Conservation (phyloP, 2,113 vertebrate species). For the Romanogobio albipinnatus region DNA sequence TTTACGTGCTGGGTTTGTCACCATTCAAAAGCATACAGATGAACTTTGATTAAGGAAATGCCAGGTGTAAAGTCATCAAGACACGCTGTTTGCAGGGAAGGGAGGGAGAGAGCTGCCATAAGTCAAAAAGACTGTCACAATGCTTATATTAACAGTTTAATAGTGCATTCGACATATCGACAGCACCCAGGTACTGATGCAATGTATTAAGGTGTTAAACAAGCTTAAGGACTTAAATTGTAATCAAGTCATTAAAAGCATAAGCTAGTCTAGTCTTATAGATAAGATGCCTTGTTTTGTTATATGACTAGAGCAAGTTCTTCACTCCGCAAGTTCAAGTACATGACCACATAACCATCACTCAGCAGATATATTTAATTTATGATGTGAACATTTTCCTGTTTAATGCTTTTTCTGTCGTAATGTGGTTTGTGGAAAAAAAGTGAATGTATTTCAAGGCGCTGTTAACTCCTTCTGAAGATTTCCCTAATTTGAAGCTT, state of each 20-base stretch:
- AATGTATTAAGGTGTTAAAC: slow-evolving; percentile 10
- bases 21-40: slow-evolving; percentile 36
- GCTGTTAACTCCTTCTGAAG: neutral
- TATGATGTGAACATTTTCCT: neutral
- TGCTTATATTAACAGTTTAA: too few species aligned
- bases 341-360: slow-evolving; percentile 7
- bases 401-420: neutral
- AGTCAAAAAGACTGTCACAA: neutral
- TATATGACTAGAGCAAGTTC: neutral
- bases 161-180: neutral
- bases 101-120: neutral
- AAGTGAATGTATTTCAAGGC: neutral
- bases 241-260: neutral
- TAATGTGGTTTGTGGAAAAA: neutral
- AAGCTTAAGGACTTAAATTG: neutral
- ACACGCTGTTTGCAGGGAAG: neutral
- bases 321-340: neutral
- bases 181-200: neutral
- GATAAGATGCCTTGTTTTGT: neutral
- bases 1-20: slow-evolving; percentile 68
- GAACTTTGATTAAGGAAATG: slow-evolving; percentile 53
- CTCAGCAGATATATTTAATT: neutral
- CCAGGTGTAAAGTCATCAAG: slow-evolving; percentile 32
- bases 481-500: neutral
- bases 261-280: neutral